Base-by-base conservation (phyloP, 2,113 vertebrate genomes). In the Calcarius ornatus region DNA sequence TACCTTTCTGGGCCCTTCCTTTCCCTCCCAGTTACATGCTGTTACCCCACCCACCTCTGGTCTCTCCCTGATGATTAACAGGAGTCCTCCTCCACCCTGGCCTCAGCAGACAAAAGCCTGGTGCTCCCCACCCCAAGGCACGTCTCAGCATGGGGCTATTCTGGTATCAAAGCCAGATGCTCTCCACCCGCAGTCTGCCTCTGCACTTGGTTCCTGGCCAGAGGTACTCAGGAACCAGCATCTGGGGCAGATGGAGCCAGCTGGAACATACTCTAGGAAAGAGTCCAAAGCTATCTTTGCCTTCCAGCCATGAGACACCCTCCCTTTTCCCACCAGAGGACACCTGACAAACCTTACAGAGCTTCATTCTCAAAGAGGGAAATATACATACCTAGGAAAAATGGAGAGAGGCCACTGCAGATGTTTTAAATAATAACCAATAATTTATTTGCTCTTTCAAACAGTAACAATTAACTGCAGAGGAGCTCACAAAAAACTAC, bases 121-220 rank as follows among this genome's bases (percentile, higher is more conserved):
- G 70, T 48, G 69, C 90, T 97, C 96, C 94, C 95, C 93, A 96
- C 94, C 94, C 89, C 81, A 96, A 96, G 95, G 96, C 94, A 96
- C 94, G 93, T 96, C 90, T 94, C 95, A 94, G 96, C 96, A 96
- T 70, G 95, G 96, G 96, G 94, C 93, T 95, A 97, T 81, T 95
- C 78, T 89, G 91, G 90, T 91, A 93, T 96, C 94, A 95, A 95
- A 96, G 95, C 90, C 94, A 95, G 77, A 65, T 71, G 90, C 78
- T 96, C 88, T 96, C 91, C 93, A 89, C 91, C 96, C 81, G 3
- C 45, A 95, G 86, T 90, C 95, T 92, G 88, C 94, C 90, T 96
- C 86, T 94, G 88, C 91, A 92, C 89, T 77, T 95, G 94, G 85
- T 83, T 88, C n/a, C 54, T 21, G 38, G 94, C 90, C 96, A 97